Percentiles rank a stretch among this genome's conserved stretches.
Conservation (phyloP, 23 tunicate species). For the Ascidia mentula region DNA sequence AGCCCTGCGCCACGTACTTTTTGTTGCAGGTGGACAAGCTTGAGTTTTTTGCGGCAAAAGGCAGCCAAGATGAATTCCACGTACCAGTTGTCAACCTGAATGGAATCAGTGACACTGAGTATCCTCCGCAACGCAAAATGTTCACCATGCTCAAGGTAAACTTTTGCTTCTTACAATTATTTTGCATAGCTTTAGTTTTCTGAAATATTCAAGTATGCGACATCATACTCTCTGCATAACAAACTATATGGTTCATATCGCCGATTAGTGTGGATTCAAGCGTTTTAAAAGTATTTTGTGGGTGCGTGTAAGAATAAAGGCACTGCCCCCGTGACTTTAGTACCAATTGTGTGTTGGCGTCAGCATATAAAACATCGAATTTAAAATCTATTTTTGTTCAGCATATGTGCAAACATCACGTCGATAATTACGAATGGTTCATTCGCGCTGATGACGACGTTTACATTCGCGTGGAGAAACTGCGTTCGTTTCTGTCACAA, state of each 20-base stretch:
- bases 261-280: too few species aligned
- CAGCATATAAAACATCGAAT: not conserved
- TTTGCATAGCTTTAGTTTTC: not conserved
- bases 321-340: not conserved
- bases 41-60: slow-evolving; percentile 66
- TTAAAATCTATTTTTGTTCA: slow-evolving; percentile 11
- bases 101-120: slow-evolving; percentile 65
- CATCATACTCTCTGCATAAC: too few species aligned
- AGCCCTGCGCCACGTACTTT: too few species aligned
- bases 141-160: slow-evolving; percentile 81
- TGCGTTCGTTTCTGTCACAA: slow-evolving; percentile 50
- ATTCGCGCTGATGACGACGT: slow-evolving; percentile 93
- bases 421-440: slow-evolving; percentile 90
- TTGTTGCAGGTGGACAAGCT: slow-evolving; percentile 64
- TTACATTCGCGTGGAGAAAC: slow-evolving; percentile 59
- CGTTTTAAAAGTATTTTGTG: not conserved
- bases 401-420: slow-evolving; percentile 78
- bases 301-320: not conserved
- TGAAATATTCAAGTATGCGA: not conserved
- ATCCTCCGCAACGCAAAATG: slow-evolving; percentile 89
- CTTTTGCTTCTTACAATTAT: too few species aligned
- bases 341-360: not conserved
- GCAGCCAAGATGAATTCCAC: slow-evolving; percentile 37
- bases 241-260: too few species aligned
- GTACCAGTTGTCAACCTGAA: slow-evolving; percentile 79